Conservation (phyloP, 2,113 vertebrate species). For the Neogobius melanostomus region DNA sequence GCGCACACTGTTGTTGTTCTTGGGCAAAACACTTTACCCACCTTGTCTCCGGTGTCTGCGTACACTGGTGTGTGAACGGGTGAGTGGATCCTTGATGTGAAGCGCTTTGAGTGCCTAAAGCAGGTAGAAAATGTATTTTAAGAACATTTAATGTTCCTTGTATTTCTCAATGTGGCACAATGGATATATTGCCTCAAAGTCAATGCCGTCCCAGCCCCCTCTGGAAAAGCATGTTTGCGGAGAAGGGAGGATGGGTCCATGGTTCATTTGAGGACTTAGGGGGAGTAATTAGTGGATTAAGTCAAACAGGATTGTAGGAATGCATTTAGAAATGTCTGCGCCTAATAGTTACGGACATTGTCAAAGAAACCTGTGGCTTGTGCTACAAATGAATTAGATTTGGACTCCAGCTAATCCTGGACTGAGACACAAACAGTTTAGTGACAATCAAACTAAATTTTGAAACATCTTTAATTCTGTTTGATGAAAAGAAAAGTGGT, state of each 20-base stretch:
- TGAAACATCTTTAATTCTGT: constrained; percentile 16
- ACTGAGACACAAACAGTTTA: constrained; percentile 20
- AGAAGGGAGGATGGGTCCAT: constrained; percentile 5
- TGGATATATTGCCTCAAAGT: not conserved
- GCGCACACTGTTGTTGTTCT: no score
- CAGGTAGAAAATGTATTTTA: no score
- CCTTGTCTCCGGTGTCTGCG: no score
- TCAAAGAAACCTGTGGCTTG: constrained; percentile 12
- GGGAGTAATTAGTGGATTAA: constrained; percentile 47
- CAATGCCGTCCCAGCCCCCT: not conserved
- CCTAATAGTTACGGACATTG: constrained; percentile 21
- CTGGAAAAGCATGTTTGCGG: constrained; percentile 34
- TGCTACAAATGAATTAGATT: constrained; percentile 24
- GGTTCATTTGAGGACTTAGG: constrained; percentile 44
- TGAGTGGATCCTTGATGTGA: no score
- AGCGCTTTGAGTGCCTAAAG: no score
- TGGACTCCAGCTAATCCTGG: constrained; percentile 4
- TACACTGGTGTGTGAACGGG: no score
- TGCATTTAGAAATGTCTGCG: constrained; percentile 34
- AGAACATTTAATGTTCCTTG: not conserved
- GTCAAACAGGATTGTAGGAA: constrained; percentile 32
- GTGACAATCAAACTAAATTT: constrained; percentile 22
- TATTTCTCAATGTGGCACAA: not conserved
- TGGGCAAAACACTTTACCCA: no score
- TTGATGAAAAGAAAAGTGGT: constrained; percentile 25